Base-by-base conservation (phyloP, 2,888 invertebrate genomes). In the Conops quadrifasciatus region DNA sequence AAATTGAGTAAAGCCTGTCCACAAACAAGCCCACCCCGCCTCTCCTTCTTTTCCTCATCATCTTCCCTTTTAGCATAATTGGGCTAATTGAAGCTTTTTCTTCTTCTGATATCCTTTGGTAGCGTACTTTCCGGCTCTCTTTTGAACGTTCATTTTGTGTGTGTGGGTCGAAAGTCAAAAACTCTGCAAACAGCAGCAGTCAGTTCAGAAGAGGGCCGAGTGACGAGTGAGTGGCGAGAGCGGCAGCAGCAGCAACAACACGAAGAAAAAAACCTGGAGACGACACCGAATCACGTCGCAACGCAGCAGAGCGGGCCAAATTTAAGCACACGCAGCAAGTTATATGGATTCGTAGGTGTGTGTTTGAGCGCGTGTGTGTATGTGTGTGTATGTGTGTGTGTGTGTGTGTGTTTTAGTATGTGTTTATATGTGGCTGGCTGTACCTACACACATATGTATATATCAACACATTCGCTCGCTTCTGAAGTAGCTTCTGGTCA, bases 391-490 rank as follows among this genome's bases (percentile, higher is more conserved):
- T 59, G 60, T 58, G 67, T 70, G 21, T 56, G 62, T 67, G 64
- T 65, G 59, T 68, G 63, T 67, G 59, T 58, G n/a, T 28, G 45
- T 30, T 36, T 36, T n/a, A n/a, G n/a, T n/a, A n/a, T n/a, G 2
- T 19, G 60, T 36, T 7, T 36, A 7, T 36, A 36, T 36, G 36
- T 36, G 36, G 9, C 5, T 36, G 9, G 56, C 43, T 56, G 45
- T 60, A 59, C 21, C 56, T 64, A 62, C 58, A 68, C 65, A 60
- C 71, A 71, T 66, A 26, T 59, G 67, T 65, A 70, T 70, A 72
- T 70, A 72, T 71, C 69, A 69, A 68, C 73, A 73, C 73, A 70
- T 71, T 47, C 72, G 71, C 72, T 70, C 70, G 67, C 72, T 72
- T 71, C 70, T 67, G 71, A 63, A 69, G 67, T 66, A 70, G 71